Base-by-base conservation (phyloP, 2,888 invertebrate species). In the Pollenia griseotomentosa region DNA sequence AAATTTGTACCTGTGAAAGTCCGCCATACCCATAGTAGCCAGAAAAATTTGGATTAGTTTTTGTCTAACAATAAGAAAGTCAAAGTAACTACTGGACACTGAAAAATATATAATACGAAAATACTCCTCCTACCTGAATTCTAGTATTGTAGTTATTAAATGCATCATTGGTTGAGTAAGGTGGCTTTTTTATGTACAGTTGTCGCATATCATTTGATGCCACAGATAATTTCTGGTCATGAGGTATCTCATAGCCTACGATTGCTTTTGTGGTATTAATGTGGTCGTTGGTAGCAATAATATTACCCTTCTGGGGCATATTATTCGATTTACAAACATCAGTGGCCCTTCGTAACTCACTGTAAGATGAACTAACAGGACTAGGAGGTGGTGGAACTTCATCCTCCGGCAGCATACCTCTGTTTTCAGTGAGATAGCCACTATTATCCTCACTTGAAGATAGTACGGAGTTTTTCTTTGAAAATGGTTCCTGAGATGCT, bases 311-410 rank as follows among this genome's bases (percentile, higher is more conserved):
- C 5, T 83, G 74, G 5, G 79, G 12, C 14, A 71, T 11, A 59
- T 79, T 74, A 44, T 77, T 81, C n/a, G 83, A 68, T 66, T 87
- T 83, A 16, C 94, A 94, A 79, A 95, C 95, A 90, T 96, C 95
- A 33, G 97, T 97, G 14, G 98, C 97, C 88, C 97, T 94, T 77
- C 97, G 95, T 81, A 98, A 94, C 93, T 98, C 98, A 91, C 97
- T 97, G 90, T 98, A 98, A 89, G 97, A 97, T 3, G 97, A 98
- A 90, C 97, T 97, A 0, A 98, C 98, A 2, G 98, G 98, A 86
- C 97, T 97, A 10, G 97, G 97, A 8, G 98, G 97, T 23, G 97
- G 97, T 81, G 96, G 95, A 88, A 96, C 94, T 90, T 97, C 96
- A 88, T 97, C 97, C 74, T 93, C 94, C 16, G 83, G 11, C 16